Base-by-base conservation (phyloP, 2,797 vertebrate species). In the Rallus crepitans region DNA sequence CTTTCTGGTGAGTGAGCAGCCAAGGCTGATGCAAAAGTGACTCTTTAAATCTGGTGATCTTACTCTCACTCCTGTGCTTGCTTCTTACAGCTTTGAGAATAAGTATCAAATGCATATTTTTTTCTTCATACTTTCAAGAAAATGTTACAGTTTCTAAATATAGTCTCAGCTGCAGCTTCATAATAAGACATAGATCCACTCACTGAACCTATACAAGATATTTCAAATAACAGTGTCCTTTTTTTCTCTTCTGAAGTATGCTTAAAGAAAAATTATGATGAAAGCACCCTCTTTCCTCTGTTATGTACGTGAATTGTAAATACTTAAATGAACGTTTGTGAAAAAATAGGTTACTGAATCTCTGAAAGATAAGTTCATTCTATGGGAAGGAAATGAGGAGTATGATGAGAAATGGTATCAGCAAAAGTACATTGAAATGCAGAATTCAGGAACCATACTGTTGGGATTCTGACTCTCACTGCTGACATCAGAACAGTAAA, bases 21-120 rank as follows among this genome's bases (percentile, higher is more conserved):
- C 28, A 37, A 47, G 61, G 59, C 27, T 86, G 35, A 7, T 0
- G 0, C 37, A 68, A 11, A 42, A 14, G 15, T 11, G 7, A 13
- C 28, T 72, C 85, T 93, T 82, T 47, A 28, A 8, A 33, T 2
- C 2, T 40, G 8, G 2, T 33, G 28, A 2, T 30, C 35, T 57
- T 50, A 31, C 9, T 30, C n/a, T 57, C 37, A 31, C 9, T 63
- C 21, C 18, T 55, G 12, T 61, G 30, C 23, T 86, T 19, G 28
- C 2, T 56, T 55, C 39, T 68, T 13, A 35, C 47, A 50, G 19
- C 7, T 79, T 84, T 55, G 24, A 39, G 19, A 6, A 1, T 18
- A 24, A 21, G 2, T 59, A 80, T 52, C 33, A 65, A 50, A 60
- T 42, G 17, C 3, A 4, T 0, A 0, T 11, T 6, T 59, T 40